phyloP scores from a whole-genome alignment of 2,888 invertebrate genomes.

The Apodemia mormo region DNA sequence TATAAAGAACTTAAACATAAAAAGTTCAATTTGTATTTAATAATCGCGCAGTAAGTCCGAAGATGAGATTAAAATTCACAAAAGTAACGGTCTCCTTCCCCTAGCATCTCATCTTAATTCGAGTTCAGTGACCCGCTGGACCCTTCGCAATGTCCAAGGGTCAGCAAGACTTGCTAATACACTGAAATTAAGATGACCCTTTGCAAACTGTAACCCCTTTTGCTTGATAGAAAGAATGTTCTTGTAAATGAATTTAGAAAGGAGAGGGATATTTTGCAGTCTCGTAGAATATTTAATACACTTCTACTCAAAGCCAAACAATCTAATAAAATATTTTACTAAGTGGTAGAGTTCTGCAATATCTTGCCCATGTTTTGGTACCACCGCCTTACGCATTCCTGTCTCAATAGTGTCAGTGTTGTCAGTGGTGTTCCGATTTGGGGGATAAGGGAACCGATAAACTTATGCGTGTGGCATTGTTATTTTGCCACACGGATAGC shows the following conservation, averaged over 20 bases:
- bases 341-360: no score
- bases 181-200: slow-evolving; percentile 77
- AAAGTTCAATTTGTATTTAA: neutral
- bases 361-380: no score
- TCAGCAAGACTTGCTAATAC: slow-evolving; percentile 73
- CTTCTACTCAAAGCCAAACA: no score
- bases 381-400: no score
- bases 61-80: neutral
- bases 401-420: no score
- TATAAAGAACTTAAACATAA: no score
- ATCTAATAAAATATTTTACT: no score
- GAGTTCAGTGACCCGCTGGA: slow-evolving; percentile 65
- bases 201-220: slow-evolving; percentile 59
- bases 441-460: no score
- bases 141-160: slow-evolving; percentile 75
- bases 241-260: slow-evolving; percentile 19
- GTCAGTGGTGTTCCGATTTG: no score
- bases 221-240: slow-evolving; percentile 40
- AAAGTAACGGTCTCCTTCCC: slow-evolving; percentile 55
- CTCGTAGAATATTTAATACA: no score
- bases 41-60: neutral
- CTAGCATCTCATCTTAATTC: slow-evolving; percentile 64
- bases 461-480: no score
- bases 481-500: no score
- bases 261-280: neutral